Percentiles rank a stretch among this genome's conserved stretches.
phyloP scores from a whole-genome alignment of 2,888 invertebrate genomes.

The Metalampra italica region DNA sequence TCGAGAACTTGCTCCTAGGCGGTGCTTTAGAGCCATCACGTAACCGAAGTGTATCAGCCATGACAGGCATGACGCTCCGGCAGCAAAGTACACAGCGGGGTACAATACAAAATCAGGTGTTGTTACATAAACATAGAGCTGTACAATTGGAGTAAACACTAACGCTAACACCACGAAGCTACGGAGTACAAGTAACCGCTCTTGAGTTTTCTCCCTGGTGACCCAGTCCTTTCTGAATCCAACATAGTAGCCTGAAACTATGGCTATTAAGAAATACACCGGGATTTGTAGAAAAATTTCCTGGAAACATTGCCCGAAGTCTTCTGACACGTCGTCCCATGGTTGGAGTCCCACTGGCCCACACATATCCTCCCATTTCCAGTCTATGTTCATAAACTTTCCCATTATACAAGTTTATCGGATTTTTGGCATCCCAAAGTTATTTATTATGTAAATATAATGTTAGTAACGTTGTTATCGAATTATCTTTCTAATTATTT shows the following conservation, averaged over 20 bases:
- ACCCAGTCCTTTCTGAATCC: slow-evolving; percentile 83
- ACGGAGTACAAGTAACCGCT: slow-evolving; percentile 81
- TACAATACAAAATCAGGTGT: slow-evolving; percentile 66
- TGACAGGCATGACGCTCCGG: slow-evolving; percentile 83
- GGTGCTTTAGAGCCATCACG: slow-evolving; percentile 82
- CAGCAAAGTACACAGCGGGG: slow-evolving; percentile 84
- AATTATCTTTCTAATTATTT: too few species aligned
- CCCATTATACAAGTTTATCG: slow-evolving; percentile 4
- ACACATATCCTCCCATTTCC: slow-evolving; percentile 88
- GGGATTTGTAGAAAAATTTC: slow-evolving; percentile 89
- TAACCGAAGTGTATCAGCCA: slow-evolving; percentile 92
- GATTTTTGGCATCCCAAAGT: slow-evolving; percentile 2
- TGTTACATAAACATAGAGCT: slow-evolving; percentile 81
- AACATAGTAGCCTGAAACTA: slow-evolving; percentile 88
- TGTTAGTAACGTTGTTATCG: too few species aligned
- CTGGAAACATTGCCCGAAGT: slow-evolving; percentile 92
- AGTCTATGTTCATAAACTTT: slow-evolving; percentile 48
- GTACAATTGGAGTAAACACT: slow-evolving; percentile 82
- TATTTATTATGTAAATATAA: too few species aligned
- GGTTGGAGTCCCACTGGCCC: slow-evolving; percentile 84
- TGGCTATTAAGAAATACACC: slow-evolving; percentile 83
- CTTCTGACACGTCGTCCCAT: slow-evolving; percentile 83
- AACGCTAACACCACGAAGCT: slow-evolving; percentile 81
- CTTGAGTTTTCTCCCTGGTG: slow-evolving; percentile 80
- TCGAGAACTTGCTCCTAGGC: slow-evolving; percentile 82